Evolutionary conservation across 2,113 vertebrate genomes (phyloP).

Genomic region (Toxotes chatareus): DNA sequence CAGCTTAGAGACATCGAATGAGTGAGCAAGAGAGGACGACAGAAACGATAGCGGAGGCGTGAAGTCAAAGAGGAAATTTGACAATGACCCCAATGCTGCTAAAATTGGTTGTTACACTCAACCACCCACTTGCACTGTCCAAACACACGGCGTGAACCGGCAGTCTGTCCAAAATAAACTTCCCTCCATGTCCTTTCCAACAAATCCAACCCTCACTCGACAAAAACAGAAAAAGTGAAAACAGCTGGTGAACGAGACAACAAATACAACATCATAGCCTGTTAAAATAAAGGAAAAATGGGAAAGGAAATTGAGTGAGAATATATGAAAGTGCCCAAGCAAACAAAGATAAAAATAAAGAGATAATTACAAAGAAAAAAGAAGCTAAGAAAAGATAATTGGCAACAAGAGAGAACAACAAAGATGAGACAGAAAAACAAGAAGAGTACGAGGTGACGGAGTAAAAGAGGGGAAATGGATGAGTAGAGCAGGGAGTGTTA

Average conservation of each 20-base stretch:
- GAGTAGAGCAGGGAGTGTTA: constrained; percentile 67
- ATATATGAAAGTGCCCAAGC: not conserved
- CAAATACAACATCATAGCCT: not conserved
- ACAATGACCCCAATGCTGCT: constrained; percentile 62
- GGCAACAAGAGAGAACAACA: constrained; percentile 21
- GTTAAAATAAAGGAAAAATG: constrained; percentile 13
- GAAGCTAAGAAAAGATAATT: not conserved
- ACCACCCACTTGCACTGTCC: constrained; percentile 62
- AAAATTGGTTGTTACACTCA: constrained; percentile 70
- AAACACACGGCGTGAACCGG: constrained; percentile 48
- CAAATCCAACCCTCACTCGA: not conserved
- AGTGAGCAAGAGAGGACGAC: constrained; percentile 38
- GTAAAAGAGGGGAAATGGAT: constrained; percentile 40
- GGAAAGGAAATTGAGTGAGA: constrained; percentile 28
- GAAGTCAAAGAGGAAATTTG: constrained; percentile 57
- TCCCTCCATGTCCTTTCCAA: constrained; percentile 23
- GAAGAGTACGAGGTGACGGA: constrained; percentile 26
- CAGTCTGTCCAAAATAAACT: constrained; percentile 45
- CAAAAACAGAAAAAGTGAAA: not conserved
- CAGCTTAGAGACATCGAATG: constrained; percentile 47
- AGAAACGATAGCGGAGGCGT: constrained; percentile 23
- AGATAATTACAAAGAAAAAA: not conserved
- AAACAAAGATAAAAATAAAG: constrained; percentile 4
- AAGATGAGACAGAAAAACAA: constrained; percentile 25
- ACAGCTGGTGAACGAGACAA: not conserved